Evolutionary conservation across 2,888 invertebrate species (phyloP).

Genomic region (Cantharis lateralis): DNA sequence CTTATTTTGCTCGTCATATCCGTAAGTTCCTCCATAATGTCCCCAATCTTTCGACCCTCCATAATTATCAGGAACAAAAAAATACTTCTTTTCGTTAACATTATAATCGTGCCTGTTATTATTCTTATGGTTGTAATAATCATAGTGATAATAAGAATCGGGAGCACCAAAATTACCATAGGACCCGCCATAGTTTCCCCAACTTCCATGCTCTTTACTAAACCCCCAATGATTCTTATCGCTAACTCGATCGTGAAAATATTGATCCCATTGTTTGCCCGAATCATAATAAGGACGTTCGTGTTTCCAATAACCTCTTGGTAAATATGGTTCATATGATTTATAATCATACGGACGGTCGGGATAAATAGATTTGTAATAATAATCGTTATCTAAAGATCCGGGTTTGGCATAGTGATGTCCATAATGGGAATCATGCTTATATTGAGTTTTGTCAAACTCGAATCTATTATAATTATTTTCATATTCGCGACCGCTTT

Average conservation of each 20-base stretch:
- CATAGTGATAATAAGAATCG: slow-evolving; percentile 27
- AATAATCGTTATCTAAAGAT: slow-evolving; percentile 20
- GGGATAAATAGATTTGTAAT: slow-evolving; percentile 30
- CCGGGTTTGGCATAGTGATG: slow-evolving; percentile 13
- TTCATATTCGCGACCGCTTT: slow-evolving; percentile 6
- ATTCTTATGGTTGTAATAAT: slow-evolving; percentile 21
- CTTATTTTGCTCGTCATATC: slow-evolving; percentile 41
- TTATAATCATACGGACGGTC: slow-evolving; percentile 38
- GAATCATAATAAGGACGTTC: slow-evolving; percentile 14
- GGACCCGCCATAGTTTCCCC: slow-evolving; percentile 66
- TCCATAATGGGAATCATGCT: background rate
- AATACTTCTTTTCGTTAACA: slow-evolving; percentile 34
- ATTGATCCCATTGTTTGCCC: slow-evolving; percentile 29
- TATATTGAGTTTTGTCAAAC: slow-evolving; percentile 9
- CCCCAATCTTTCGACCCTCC: slow-evolving; percentile 50
- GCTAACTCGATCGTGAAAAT: slow-evolving; percentile 39
- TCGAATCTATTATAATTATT: slow-evolving; percentile 26
- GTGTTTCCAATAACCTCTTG: slow-evolving; percentile 30
- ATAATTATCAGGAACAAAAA: slow-evolving; percentile 37
- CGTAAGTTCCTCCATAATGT: slow-evolving; percentile 50
- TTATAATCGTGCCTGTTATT: slow-evolving; percentile 29
- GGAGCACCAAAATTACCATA: slow-evolving; percentile 58
- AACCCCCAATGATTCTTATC: slow-evolving; percentile 45
- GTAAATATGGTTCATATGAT: slow-evolving; percentile 42
- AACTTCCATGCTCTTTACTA: slow-evolving; percentile 53